Evolutionary conservation across 2,888 invertebrate genomes (phyloP).

Genomic region (Lasioglossum oenotherae): DNA sequence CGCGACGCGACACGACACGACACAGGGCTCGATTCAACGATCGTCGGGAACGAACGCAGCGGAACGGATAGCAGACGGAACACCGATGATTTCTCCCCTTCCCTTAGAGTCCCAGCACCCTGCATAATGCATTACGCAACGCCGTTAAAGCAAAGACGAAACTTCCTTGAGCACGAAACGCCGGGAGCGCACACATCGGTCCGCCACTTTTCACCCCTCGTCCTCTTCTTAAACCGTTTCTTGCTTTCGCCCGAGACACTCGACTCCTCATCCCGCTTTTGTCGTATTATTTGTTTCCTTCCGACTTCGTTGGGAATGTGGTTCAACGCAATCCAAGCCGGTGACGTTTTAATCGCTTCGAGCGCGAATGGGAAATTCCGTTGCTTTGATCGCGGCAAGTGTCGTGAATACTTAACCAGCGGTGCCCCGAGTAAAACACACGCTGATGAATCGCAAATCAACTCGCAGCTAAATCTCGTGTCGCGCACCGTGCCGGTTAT

Average conservation of each 20-base stretch:
- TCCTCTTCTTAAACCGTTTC: conserved; percentile 24
- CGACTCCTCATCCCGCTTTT: not conserved
- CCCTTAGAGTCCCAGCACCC: conserved; percentile 45
- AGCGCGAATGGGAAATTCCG: conserved; percentile 20
- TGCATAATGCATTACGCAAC: conserved; percentile 70
- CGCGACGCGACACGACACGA: not conserved
- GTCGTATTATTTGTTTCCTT: conserved; percentile 25
- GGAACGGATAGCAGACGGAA: conserved; percentile 39
- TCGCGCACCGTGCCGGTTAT: not conserved
- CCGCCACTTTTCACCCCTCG: conserved; percentile 20
- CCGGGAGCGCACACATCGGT: conserved; percentile 52
- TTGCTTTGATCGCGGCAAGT: conserved; percentile 1
- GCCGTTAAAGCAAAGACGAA: conserved; percentile 63
- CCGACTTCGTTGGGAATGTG: not conserved
- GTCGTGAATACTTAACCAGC: not conserved
- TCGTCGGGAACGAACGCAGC: conserved; percentile 18
- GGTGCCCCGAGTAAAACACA: not conserved
- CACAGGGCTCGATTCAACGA: conserved; percentile 2
- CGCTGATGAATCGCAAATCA: not conserved
- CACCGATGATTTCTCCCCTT: conserved; percentile 44
- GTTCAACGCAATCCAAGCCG: not conserved
- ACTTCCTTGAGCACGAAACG: conserved; percentile 64
- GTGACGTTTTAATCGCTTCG: conserved; percentile 24
- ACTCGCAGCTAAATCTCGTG: not conserved
- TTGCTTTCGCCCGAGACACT: not conserved